These are phyloP conservation scores for Sphaeridia pumilis DNA, from an alignment of 2,888 invertebrate genomes.

Conservation along the genomic window DNA sequence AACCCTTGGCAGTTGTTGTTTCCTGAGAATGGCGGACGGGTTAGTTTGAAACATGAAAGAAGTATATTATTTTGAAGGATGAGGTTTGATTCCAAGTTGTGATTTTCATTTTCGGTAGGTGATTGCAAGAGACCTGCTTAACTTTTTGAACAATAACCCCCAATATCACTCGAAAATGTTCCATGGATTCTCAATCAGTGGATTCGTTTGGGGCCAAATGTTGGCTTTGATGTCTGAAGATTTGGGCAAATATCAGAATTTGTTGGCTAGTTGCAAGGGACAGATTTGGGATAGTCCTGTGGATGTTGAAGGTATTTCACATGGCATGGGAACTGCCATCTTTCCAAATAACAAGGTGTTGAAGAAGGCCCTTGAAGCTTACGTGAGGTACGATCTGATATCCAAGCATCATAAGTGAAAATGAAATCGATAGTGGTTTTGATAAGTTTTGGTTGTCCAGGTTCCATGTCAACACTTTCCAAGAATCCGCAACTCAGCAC, in stretches of 20 bases:
- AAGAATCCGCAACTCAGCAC: constrained; percentile 68
- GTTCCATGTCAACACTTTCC: constrained; percentile 70
- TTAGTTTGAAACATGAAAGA: constrained; percentile 37
- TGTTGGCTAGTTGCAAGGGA: constrained; percentile 47
- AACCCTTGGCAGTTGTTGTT: constrained; percentile 78
- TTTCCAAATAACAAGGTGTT: constrained; percentile 43
- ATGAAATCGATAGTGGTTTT: neutral
- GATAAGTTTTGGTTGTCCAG: constrained; percentile 44
- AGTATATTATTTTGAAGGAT: neutral
- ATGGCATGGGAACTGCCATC: constrained; percentile 45
- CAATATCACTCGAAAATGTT: constrained; percentile 56
- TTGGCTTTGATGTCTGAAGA: constrained; percentile 46
- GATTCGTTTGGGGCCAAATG: constrained; percentile 76
- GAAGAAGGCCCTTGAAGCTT: constrained; percentile 41
- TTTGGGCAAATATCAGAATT: constrained; percentile 43
- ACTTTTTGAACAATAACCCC: constrained; percentile 57
- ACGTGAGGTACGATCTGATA: constrained; percentile 45
- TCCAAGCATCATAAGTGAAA: neutral
- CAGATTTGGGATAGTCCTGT: constrained; percentile 81
- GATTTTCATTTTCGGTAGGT: constrained; percentile 51
- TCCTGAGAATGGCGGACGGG: constrained; percentile 72
- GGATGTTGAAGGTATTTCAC: constrained; percentile 40
- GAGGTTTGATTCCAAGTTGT: neutral
- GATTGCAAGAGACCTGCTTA: constrained; percentile 60
- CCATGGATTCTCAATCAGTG: constrained; percentile 71